These are phyloP conservation scores for Cheilosia urbana DNA, from an alignment of 2,888 invertebrate species.

Conservation along the genomic window DNA sequence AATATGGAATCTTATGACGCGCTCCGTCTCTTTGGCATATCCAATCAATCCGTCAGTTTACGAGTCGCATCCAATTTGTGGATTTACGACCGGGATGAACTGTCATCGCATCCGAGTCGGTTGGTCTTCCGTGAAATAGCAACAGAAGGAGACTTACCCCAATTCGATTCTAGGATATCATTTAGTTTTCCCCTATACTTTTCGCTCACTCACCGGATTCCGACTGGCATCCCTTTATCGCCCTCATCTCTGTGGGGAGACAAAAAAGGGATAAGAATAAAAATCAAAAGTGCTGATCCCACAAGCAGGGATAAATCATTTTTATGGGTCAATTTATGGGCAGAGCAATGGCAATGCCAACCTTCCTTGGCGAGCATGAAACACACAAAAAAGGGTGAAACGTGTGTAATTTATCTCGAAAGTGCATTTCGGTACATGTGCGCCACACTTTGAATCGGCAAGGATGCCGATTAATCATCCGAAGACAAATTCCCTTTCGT, in stretches of 20 bases:
- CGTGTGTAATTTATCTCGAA: constrained; percentile 73
- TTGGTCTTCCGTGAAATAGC: constrained; percentile 65
- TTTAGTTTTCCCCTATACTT: constrained; percentile 20
- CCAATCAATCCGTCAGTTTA: constrained; percentile 68
- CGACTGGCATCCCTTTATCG: constrained; percentile 13
- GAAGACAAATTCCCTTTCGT: constrained; percentile 74
- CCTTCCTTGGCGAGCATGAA: constrained; percentile 28
- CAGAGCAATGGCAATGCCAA: constrained; percentile 52
- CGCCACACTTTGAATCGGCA: constrained; percentile 70
- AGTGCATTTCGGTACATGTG: constrained; percentile 74
- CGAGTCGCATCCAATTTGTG: constrained; percentile 62
- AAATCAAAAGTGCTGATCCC: constrained; percentile 76
- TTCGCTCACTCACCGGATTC: neutral
- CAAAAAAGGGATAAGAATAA: constrained; percentile 62
- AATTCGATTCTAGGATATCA: constrained; percentile 54
- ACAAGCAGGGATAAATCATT: constrained; percentile 75
- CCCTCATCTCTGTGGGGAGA: constrained; percentile 9
- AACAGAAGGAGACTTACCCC: constrained; percentile 60
- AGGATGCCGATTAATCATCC: constrained; percentile 74
- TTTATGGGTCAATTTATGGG: constrained; percentile 75
- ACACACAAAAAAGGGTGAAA: constrained; percentile 51
- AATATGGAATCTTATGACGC: constrained; percentile 70
- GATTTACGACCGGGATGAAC: constrained; percentile 71
- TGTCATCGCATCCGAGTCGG: constrained; percentile 60
- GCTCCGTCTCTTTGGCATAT: constrained; percentile 35